A percentile compares a stretch with the other conserved stretches of the same genome.
phyloP scores from a whole-genome alignment of 2,113 vertebrate genomes.

The Pavo muticus region DNA sequence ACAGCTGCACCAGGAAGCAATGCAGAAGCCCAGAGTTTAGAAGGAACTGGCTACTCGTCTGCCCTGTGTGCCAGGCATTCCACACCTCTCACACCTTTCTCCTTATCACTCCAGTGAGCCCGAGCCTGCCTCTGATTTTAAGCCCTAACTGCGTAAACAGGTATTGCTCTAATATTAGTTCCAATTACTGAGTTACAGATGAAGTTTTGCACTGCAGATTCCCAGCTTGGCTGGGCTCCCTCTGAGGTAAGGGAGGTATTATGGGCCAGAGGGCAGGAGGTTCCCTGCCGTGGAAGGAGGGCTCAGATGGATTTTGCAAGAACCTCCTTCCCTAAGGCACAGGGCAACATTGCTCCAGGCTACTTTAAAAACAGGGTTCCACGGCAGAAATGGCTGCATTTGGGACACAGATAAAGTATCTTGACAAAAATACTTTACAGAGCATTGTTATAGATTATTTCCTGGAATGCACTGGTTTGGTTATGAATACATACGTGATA shows the following conservation, averaged over 20 bases:
- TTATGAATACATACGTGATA: slow-evolving; percentile 49
- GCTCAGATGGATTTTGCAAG: neutral
- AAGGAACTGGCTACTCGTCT: neutral
- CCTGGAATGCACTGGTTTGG: slow-evolving; percentile 54
- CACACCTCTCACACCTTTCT: neutral
- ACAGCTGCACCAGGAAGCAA: neutral
- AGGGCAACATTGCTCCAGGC: neutral
- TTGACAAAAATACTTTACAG: neutral
- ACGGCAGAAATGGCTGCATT: neutral
- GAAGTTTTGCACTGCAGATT: neutral
- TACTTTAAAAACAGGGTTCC: neutral
- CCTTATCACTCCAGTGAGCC: neutral
- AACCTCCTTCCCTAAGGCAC: neutral
- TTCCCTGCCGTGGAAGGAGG: neutral
- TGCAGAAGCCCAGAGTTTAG: neutral
- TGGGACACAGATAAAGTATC: neutral
- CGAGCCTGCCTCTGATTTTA: neutral
- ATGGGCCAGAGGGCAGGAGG: neutral
- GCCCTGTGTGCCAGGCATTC: rapidly evolving
- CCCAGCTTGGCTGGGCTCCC: neutral
- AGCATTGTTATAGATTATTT: slow-evolving; percentile 50
- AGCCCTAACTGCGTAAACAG: neutral
- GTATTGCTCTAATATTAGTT: neutral
- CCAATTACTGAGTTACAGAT: neutral
- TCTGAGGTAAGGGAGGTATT: neutral